Conservation (phyloP, 1,140 invertebrate genomes). For the Mesaphorura yosii region DNA sequence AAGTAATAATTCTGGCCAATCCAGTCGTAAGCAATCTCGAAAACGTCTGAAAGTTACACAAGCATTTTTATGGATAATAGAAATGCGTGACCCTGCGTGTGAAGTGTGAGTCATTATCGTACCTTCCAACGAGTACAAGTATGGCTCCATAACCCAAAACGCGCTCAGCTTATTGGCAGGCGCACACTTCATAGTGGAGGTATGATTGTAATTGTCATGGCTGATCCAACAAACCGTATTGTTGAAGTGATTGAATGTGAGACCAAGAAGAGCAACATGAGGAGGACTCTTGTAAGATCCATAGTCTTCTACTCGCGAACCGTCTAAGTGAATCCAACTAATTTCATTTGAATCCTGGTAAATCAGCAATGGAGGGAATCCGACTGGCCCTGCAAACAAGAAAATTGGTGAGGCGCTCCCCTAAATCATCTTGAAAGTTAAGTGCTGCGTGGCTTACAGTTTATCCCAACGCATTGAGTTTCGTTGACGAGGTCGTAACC, state of each 20-base stretch:
- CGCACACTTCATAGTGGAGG: constrained; percentile 45
- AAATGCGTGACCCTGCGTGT: too few relatives aligned
- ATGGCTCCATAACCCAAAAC: constrained; percentile 44
- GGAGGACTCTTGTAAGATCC: constrained; percentile 35
- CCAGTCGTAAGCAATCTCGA: constrained; percentile 71
- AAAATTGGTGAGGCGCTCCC: constrained; percentile 3
- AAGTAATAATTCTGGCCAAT: constrained; percentile 74
- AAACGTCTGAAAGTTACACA: constrained; percentile 43
- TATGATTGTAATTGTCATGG: constrained; percentile 40
- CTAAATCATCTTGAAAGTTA: constrained; percentile 4
- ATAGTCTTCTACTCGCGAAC: constrained; percentile 38
- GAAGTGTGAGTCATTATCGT: too few relatives aligned
- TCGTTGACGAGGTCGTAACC: constrained; percentile 51
- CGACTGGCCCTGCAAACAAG: constrained; percentile 39
- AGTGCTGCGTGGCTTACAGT: constrained; percentile 44
- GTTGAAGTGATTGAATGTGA: constrained; percentile 34
- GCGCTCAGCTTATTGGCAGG: constrained; percentile 47
- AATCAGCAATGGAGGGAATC: constrained; percentile 42
- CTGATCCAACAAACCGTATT: constrained; percentile 51
- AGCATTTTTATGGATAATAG: constrained; percentile 1
- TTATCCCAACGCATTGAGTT: constrained; percentile 49
- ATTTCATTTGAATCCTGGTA: constrained; percentile 45
- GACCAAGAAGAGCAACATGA: constrained; percentile 42
- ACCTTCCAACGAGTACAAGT: constrained; percentile 47
- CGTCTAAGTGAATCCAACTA: constrained; percentile 43